These are phyloP conservation scores for Microplitis demolitor DNA, from an alignment of 1,140 invertebrate species.

Conservation along the genomic window DNA sequence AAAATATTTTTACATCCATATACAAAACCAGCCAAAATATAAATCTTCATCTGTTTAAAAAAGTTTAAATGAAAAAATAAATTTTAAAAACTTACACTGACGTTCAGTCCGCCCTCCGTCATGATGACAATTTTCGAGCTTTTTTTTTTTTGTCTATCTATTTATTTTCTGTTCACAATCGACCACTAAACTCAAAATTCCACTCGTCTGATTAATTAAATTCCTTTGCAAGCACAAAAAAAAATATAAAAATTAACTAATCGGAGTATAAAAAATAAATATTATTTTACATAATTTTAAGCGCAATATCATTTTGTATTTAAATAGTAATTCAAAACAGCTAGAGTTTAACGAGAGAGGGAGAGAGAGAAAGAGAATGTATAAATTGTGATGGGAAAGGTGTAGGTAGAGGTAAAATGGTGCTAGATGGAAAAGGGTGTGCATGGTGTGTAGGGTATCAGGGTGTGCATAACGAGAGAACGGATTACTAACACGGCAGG, in stretches of 20 bases:
- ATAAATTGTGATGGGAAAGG: neutral
- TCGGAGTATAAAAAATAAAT: neutral
- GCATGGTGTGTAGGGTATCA: neutral
- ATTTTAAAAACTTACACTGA: conserved; percentile 40
- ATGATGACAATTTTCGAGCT: conserved; percentile 30
- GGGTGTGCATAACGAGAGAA: conserved; percentile 6
- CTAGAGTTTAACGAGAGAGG: neutral
- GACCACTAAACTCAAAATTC: neutral
- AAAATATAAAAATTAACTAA: neutral
- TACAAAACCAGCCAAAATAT: too few species aligned
- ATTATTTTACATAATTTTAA: conserved; percentile 39
- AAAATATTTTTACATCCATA: too few species aligned
- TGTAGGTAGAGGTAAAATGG: conserved; percentile 23
- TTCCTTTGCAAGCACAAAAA: conserved; percentile 15
- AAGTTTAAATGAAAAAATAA: neutral
- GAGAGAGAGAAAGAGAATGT: neutral
- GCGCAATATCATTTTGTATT: conserved; percentile 37
- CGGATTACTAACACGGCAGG: neutral
- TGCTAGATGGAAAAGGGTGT: neutral
- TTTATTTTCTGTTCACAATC: neutral
- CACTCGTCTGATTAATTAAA: neutral
- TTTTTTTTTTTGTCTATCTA: neutral
- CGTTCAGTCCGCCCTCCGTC: conserved; percentile 46
- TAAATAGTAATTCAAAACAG: conserved; percentile 33
- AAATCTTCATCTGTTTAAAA: too few species aligned